These are phyloP conservation scores for Procavia capensis DNA, from an alignment of 2,113 vertebrate genomes.

Conservation along the genomic window DNA sequence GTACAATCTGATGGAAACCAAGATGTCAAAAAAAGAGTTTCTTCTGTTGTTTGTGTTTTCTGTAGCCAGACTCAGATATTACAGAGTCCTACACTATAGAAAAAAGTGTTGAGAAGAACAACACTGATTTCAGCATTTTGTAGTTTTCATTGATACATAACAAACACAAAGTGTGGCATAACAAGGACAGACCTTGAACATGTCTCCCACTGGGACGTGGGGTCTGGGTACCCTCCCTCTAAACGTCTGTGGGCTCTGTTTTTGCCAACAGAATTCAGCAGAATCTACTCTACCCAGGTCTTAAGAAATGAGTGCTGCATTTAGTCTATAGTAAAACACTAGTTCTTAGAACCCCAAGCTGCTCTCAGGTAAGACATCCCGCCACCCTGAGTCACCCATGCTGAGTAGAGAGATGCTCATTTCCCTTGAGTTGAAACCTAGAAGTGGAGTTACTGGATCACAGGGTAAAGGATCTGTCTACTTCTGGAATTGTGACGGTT, in stretches of 20 bases:
- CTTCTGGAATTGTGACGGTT: background rate
- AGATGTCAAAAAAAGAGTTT: conserved; percentile 57
- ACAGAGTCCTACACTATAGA: background rate
- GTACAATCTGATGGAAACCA: conserved; percentile 58
- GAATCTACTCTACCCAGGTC: background rate
- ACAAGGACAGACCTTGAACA: background rate
- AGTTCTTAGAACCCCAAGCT: background rate
- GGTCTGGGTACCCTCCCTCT: background rate
- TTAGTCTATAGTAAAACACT: background rate
- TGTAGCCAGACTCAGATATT: conserved; percentile 22
- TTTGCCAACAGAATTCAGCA: background rate
- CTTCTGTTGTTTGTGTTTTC: conserved; percentile 43
- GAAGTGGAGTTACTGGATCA: background rate
- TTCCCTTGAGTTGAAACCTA: background rate
- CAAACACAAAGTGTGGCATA: background rate
- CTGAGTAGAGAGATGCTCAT: no score
- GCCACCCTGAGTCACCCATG: background rate
- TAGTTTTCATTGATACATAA: background rate
- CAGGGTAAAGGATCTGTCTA: no score
- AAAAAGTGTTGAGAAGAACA: background rate
- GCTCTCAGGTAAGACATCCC: background rate
- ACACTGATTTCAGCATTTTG: background rate
- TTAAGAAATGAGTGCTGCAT: background rate
- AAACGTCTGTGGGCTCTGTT: background rate
- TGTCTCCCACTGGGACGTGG: background rate